Evolutionary conservation across 2,888 invertebrate genomes (phyloP).

Genomic region (Limenitis camilla): DNA sequence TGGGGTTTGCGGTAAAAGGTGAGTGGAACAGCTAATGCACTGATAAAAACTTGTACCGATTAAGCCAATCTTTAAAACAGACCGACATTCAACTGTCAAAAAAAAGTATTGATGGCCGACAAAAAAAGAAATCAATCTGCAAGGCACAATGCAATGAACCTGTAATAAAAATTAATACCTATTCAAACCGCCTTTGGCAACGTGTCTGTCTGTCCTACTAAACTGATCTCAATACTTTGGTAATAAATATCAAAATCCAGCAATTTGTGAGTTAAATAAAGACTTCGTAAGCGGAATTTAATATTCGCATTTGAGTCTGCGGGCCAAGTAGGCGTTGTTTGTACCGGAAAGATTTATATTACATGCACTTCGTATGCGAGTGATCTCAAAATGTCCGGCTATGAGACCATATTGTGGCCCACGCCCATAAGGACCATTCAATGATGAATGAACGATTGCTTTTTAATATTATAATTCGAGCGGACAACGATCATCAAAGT

Average conservation of each 20-base stretch:
- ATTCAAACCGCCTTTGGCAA: slow-evolving; percentile 41
- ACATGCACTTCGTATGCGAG: slow-evolving; percentile 70
- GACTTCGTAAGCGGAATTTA: slow-evolving; percentile 69
- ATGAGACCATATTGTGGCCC: slow-evolving; percentile 51
- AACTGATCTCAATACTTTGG: slow-evolving; percentile 46
- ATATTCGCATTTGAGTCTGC: slow-evolving; percentile 67
- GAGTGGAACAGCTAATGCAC: slow-evolving; percentile 31
- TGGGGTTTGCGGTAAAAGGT: background rate
- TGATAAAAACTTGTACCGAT: slow-evolving; percentile 51
- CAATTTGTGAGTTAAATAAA: slow-evolving; percentile 54
- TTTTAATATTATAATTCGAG: slow-evolving; percentile 63
- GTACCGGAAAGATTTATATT: slow-evolving; percentile 75
- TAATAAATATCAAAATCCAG: slow-evolving; percentile 58
- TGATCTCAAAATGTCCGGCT: slow-evolving; percentile 69
- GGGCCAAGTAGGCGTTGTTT: slow-evolving; percentile 70
- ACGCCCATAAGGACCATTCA: slow-evolving; percentile 73
- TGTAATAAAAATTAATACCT: slow-evolving; percentile 71
- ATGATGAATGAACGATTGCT: slow-evolving; percentile 72
- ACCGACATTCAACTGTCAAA: slow-evolving; percentile 66
- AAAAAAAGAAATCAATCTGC: slow-evolving; percentile 53
- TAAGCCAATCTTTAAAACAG: slow-evolving; percentile 55
- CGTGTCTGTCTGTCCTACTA: slow-evolving; percentile 23
- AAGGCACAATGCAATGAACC: slow-evolving; percentile 61
- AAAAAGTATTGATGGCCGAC: slow-evolving; percentile 64
- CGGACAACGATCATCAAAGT: slow-evolving; percentile 53